Evolutionary conservation across 2,888 invertebrate genomes (phyloP).

Genomic region (Trilocha varians): DNA sequence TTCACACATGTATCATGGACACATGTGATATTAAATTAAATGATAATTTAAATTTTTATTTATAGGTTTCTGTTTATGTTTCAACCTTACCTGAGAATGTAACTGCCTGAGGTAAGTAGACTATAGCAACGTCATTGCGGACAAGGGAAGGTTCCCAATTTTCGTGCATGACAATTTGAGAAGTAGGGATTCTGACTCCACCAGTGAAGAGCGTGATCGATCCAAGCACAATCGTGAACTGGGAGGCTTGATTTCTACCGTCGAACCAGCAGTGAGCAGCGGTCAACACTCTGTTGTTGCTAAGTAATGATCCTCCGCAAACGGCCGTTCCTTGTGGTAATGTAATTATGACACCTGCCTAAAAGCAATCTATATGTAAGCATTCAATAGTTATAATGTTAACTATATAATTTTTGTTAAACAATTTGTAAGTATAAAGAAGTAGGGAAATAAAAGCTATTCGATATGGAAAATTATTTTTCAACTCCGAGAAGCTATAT

Average conservation of each 20-base stretch:
- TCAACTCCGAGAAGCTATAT: no score
- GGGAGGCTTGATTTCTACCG: constrained; percentile 26
- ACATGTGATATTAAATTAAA: no score
- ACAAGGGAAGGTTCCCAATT: constrained; percentile 23
- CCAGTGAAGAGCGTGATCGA: constrained; percentile 30
- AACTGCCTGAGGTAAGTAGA: constrained; percentile 18
- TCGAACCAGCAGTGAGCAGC: constrained; percentile 38
- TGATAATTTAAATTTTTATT: no score
- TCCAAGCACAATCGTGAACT: constrained; percentile 33
- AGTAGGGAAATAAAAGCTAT: no score
- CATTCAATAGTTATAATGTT: neutral
- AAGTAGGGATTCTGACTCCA: constrained; percentile 26
- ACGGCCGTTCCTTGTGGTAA: constrained; percentile 15
- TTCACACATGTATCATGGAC: no score
- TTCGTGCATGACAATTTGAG: constrained; percentile 23
- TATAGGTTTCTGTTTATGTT: no score
- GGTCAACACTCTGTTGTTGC: constrained; percentile 18
- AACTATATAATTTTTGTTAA: neutral
- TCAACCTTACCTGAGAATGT: constrained; percentile 19
- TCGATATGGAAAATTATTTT: no score
- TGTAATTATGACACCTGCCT: constrained; percentile 21
- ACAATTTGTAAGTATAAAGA: no score
- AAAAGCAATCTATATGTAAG: constrained; percentile 2
- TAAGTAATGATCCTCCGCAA: constrained; percentile 34
- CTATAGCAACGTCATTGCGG: constrained; percentile 32